Base-by-base conservation (phyloP, 1,140 invertebrate species). In the Galleria mellonella region DNA sequence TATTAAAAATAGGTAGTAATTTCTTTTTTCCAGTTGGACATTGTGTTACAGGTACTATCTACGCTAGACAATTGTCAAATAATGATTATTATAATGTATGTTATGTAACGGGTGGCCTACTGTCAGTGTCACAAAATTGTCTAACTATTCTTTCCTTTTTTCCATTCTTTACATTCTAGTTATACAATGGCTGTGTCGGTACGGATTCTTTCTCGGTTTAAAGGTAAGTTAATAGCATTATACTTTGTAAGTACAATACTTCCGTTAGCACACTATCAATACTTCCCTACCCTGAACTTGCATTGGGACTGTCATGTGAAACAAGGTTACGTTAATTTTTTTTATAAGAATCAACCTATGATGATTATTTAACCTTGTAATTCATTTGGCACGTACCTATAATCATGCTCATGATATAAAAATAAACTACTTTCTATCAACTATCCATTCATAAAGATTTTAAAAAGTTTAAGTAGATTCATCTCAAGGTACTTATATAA, bases 181-280 rank as follows among this genome's bases (percentile, higher is more conserved):
- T 70, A 59, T 62, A 81, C 63, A 72, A 84, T 84, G 81, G 77
- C 81, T 68, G 66, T 84, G 37, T 63, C 81, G 47, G 65, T 68
- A 39, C 63, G 78, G 55, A 72, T 79, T 69, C 67, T 84, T 52
- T 72, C 69, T 62, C 63, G 70, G 44, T 69, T 73, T 47, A 84
- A 72, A 81, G 77, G 81, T 84, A 73, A 68, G 44, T 40, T 23
- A 23, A 23, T n/a, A n/a, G n/a, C n/a, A n/a, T n/a, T n/a, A n/a
- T n/a, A n/a, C n/a, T n/a, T n/a, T n/a, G n/a, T n/a, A n/a, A n/a
- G n/a, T n/a, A n/a, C n/a, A n/a, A n/a, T n/a, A n/a, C n/a, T n/a
- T n/a, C n/a, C n/a, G n/a, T n/a, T n/a, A n/a, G n/a, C n/a, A n/a
- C n/a, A n/a, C 17, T 3, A 23, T 6, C 17, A 23, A 23, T 2